phyloP scores from a whole-genome alignment of 2,113 vertebrate genomes.

The Elaphurus davidianus region DNA sequence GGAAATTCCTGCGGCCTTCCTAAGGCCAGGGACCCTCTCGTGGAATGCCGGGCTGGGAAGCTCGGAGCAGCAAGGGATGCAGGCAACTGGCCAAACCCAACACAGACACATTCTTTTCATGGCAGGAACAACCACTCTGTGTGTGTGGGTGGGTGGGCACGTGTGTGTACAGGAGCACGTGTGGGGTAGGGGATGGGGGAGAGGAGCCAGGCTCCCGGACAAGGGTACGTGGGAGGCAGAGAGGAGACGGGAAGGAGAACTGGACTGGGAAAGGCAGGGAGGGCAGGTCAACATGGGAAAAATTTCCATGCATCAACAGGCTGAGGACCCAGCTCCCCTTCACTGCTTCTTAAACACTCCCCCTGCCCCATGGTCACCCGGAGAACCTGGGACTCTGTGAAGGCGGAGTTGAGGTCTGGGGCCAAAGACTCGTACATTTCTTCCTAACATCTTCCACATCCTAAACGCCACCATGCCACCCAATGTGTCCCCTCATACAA shows the following conservation, averaged over 20 bases:
- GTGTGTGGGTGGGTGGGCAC: neutral
- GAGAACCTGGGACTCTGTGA: fast-evolving
- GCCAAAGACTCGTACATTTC: neutral
- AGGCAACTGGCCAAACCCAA: conserved; percentile 84
- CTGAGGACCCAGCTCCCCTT: neutral
- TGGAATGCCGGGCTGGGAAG: conserved; percentile 79
- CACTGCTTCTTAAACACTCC: neutral
- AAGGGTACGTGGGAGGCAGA: neutral
- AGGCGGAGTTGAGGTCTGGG: neutral
- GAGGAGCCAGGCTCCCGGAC: neutral
- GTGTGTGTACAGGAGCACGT: neutral
- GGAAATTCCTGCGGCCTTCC: conserved; percentile 85
- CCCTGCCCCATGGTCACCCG: fast-evolving
- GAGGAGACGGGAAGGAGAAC: neutral
- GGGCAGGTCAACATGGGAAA: neutral
- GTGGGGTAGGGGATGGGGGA: neutral
- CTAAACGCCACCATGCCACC: fast-evolving
- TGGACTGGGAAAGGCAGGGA: neutral
- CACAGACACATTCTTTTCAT: conserved; percentile 79
- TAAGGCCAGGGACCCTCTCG: conserved; percentile 82
- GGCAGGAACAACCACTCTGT: conserved; percentile 62
- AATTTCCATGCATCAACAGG: neutral
- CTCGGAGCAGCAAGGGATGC: conserved; percentile 78
- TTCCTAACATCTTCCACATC: neutral
- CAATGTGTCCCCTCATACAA: neutral